phyloP scores from a whole-genome alignment of 2,113 vertebrate species.

The Atlantisia rogersi region DNA sequence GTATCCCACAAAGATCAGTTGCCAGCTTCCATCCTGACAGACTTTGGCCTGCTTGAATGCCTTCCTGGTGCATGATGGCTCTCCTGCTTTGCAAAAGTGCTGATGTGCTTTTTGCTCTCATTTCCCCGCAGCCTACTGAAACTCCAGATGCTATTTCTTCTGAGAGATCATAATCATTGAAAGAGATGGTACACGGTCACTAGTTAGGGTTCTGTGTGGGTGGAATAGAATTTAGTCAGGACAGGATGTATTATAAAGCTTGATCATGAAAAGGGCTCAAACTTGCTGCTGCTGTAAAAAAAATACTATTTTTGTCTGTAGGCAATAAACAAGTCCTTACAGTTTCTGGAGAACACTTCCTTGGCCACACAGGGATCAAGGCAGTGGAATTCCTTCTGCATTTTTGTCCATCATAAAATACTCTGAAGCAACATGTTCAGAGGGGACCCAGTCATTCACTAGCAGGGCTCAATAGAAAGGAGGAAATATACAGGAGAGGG shows the following conservation, averaged over 20 bases:
- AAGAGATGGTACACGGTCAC: not conserved
- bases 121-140: not conserved
- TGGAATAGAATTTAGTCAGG: not conserved
- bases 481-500: not conserved
- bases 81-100: not conserved
- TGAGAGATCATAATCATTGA: not conserved
- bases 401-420: not conserved
- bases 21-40: not conserved
- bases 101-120: not conserved
- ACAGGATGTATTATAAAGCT: not conserved
- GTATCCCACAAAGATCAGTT: not conserved
- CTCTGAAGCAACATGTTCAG: not conserved
- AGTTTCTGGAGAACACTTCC: not conserved
- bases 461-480: not conserved
- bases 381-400: not conserved
- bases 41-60: not conserved
- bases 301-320: not conserved
- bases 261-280: not conserved
- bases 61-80: not conserved
- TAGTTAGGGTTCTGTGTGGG: not conserved
- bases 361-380: not conserved
- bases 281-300: not conserved
- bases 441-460: fast-evolving
- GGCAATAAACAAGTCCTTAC: not conserved
- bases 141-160: not conserved